Base-by-base conservation (phyloP, 2,113 vertebrate genomes). In the Chloebia gouldiae region DNA sequence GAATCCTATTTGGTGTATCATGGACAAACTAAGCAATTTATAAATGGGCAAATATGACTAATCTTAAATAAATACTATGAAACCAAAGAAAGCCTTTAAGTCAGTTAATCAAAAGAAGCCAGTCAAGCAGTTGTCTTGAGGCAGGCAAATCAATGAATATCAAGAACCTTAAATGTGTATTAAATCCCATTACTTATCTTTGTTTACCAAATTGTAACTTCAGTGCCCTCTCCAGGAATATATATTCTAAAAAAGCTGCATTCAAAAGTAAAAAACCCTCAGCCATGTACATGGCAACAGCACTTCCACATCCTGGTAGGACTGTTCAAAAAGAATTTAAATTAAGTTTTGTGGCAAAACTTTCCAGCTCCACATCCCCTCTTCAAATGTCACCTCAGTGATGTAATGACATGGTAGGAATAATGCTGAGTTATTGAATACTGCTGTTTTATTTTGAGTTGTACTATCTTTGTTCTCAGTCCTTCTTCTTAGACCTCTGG, bases 51-150 rank as follows among this genome's bases (percentile, higher is more conserved):
- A 88, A 92, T 91, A 60, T 86, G 56, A 75, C 86, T 94, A 75
- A 92, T 86, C 71, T 90, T 92, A 84, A 92, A 81, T 92, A 96
- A 95, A 92, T 88, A 60, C 69, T 79, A 7, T 71, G 94, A 96
- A 96, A 93, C 64, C 33, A 84, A 91, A 81, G 42, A 92, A 96
- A 94, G 77, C 94, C 69, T 86, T 88, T 94, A 94, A 93, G 82
- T 93, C 72, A 81, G 83, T 86, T 93, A 95, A 96, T 94, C 94
- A 97, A 91, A 96, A 94, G 72, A 75, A 96, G 56, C 14, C 86
- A 88, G 85, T 92, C 79, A 86, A 39, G 44, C 42, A 56, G 64
- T 54, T 92, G 65, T 88, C 92, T 81, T 64, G 64, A 91, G 86
- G 71, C 64, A 93, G 56, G 19, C n/a, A 94, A 90, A 93, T 97